Evolutionary conservation across 2,113 vertebrate genomes (phyloP).

Genomic region (Oncorhynchus gorbuscha): DNA sequence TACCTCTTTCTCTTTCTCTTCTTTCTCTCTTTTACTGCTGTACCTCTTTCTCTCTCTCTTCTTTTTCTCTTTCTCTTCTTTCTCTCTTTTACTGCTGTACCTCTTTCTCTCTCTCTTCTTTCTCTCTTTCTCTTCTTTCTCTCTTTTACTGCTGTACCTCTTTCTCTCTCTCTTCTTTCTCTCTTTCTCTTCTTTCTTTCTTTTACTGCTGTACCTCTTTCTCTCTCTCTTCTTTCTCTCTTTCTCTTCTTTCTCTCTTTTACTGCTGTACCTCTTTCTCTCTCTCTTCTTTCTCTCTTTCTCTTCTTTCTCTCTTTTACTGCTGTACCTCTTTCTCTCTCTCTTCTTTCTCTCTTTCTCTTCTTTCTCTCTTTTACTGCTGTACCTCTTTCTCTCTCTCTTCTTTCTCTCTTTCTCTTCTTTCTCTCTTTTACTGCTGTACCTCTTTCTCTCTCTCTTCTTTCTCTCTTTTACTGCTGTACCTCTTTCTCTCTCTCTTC

Average conservation of each 20-base stretch:
- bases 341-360: background rate
- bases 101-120: background rate
- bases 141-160: background rate
- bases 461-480: background rate
- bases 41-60: background rate
- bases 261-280: background rate
- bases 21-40: background rate
- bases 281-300: slow-evolving; percentile 19
- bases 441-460: background rate
- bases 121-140: too few species aligned
- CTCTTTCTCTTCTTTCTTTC: background rate
- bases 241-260: background rate
- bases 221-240: background rate
- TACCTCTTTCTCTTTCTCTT: slow-evolving; percentile 6
- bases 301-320: background rate
- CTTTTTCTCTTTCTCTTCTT: slow-evolving; percentile 28
- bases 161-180: background rate
- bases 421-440: slow-evolving; percentile 5
- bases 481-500: background rate
- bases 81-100: background rate
- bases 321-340: background rate
- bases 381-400: slow-evolving; percentile 1
- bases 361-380: too few species aligned
- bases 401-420: background rate
- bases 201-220: background rate